phyloP scores from a whole-genome alignment of 2,888 invertebrate genomes.

The Neocrepidodera transversa region DNA sequence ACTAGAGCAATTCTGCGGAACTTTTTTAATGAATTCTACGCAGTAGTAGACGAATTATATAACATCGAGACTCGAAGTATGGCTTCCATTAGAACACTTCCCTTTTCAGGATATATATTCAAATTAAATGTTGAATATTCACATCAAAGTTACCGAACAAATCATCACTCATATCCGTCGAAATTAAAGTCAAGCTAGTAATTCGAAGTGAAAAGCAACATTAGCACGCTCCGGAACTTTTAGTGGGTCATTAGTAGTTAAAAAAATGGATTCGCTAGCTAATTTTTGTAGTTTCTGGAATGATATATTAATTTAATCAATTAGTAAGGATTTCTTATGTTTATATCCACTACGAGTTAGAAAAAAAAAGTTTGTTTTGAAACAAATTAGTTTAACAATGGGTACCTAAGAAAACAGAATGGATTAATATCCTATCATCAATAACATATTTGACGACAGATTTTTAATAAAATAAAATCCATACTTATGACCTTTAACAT shows the following conservation, averaged over 20 bases:
- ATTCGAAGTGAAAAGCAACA: constrained; percentile 21
- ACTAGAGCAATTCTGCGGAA: constrained; percentile 6
- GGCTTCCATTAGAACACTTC: constrained; percentile 28
- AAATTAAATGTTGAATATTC: constrained; percentile 29
- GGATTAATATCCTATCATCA: too few species aligned
- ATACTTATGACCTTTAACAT: constrained; percentile 14
- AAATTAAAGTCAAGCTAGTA: constrained; percentile 21
- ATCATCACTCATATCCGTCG: constrained; percentile 25
- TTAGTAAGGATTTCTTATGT: too few species aligned
- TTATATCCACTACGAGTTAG: too few species aligned
- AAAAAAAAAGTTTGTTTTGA: too few species aligned
- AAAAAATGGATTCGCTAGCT: constrained; percentile 1
- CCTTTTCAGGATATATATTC: constrained; percentile 26
- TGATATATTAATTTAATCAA: too few species aligned
- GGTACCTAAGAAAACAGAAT: too few species aligned
- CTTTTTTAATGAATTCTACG: constrained; percentile 27
- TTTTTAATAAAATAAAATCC: not conserved
- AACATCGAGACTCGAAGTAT: constrained; percentile 24
- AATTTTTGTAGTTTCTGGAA: not conserved
- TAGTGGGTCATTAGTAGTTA: constrained; percentile 10
- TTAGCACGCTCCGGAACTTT: constrained; percentile 7
- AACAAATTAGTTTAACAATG: too few species aligned
- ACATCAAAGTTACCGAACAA: constrained; percentile 28
- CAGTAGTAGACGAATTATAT: constrained; percentile 23
- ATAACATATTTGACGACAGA: not conserved